These are phyloP conservation scores for Mustela lutreola DNA, from an alignment of 2,113 vertebrate genomes.

Conservation along the genomic window DNA sequence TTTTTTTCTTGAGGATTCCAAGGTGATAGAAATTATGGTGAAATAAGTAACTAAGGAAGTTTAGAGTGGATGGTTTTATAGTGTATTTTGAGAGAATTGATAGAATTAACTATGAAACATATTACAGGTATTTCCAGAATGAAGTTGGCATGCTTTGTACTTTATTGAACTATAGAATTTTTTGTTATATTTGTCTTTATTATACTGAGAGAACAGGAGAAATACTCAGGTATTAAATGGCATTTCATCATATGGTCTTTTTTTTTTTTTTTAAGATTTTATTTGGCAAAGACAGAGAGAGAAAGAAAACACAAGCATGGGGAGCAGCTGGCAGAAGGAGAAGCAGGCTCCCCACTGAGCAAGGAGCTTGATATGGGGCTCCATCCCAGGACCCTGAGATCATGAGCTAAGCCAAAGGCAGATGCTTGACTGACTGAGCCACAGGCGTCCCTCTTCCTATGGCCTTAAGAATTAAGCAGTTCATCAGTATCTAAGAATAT, in stretches of 20 bases:
- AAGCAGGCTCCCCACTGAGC: background rate
- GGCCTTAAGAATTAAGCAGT: background rate
- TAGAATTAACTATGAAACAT: background rate
- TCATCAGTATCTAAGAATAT: background rate
- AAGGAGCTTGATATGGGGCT: background rate
- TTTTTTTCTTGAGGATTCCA: slow-evolving; percentile 5
- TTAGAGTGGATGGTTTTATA: background rate
- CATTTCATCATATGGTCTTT: background rate
- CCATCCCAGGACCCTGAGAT: background rate
- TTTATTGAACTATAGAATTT: background rate
- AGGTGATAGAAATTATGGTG: background rate
- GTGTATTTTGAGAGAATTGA: background rate
- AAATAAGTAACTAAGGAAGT: background rate
- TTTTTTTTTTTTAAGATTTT: background rate
- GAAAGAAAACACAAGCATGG: background rate
- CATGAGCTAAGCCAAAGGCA: background rate
- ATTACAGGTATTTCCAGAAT: background rate
- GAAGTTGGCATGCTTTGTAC: background rate
- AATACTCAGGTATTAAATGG: background rate
- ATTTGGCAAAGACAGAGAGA: background rate
- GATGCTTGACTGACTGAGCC: no score
- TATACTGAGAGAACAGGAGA: background rate
- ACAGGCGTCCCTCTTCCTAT: background rate
- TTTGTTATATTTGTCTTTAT: background rate
- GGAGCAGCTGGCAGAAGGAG: background rate